These are phyloP conservation scores for Troides oblongomaculatus DNA, from an alignment of 2,888 invertebrate species.

Conservation along the genomic window DNA sequence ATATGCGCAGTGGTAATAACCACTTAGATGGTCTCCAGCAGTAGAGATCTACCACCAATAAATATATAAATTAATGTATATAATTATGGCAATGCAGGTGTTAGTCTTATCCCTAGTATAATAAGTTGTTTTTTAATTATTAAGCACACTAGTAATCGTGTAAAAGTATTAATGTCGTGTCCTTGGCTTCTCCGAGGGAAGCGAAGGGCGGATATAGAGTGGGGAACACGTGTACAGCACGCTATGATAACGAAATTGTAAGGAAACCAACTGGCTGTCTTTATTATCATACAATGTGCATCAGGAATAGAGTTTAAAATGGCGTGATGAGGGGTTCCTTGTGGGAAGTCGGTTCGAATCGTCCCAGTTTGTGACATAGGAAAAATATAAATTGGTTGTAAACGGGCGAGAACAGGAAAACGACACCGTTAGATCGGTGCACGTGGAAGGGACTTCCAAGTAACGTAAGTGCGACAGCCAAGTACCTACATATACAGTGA, in stretches of 20 bases:
- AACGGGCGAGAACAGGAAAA: constrained; percentile 56
- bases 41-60: no score
- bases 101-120: background rate
- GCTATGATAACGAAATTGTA: constrained; percentile 56
- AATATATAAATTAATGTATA: no score
- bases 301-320: constrained; percentile 18
- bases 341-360: constrained; percentile 23
- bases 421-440: constrained; percentile 50
- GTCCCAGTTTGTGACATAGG: constrained; percentile 33
- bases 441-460: constrained; percentile 63
- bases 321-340: background rate
- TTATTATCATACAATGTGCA: constrained; percentile 14
- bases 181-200: constrained; percentile 61
- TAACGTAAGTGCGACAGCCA: constrained; percentile 44
- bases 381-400: constrained; percentile 55
- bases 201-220: constrained; percentile 70
- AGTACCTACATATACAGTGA: constrained; percentile 41
- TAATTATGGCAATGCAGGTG: background rate
- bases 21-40: no score
- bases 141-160: constrained; percentile 53
- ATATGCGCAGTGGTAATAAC: no score
- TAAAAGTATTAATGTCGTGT: constrained; percentile 65
- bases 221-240: constrained; percentile 66
- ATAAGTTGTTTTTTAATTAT: constrained; percentile 44
- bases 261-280: constrained; percentile 32